A percentile compares a stretch with the other conserved stretches of the same genome.
Evolutionary conservation across 2,797 vertebrate genomes (phyloP).

Genomic region (Astyanax mexicanus): DNA sequence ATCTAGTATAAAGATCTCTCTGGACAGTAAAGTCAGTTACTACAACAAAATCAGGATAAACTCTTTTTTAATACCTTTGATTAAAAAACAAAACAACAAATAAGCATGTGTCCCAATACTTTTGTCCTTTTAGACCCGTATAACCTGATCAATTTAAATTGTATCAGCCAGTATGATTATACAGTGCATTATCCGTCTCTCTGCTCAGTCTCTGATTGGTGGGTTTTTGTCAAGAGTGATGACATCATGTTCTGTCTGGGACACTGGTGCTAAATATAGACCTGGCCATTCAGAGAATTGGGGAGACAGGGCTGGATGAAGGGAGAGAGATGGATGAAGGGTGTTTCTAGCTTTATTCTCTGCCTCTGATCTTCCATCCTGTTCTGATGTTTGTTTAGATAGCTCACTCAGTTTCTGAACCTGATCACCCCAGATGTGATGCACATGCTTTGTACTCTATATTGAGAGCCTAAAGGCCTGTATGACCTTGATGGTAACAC

Average conservation of each 20-base stretch:
- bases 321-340: slow-evolving; percentile 2
- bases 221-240: slow-evolving; percentile 62
- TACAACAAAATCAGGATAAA: too few relatives aligned
- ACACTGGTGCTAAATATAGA: slow-evolving; percentile 75
- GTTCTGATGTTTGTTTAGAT: neutral
- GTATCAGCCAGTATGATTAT: neutral
- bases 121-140: too few relatives aligned
- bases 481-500: neutral
- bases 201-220: slow-evolving; percentile 59
- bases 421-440: neutral
- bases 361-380: slow-evolving; percentile 10
- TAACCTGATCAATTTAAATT: neutral
- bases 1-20: too few relatives aligned
- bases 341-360: neutral
- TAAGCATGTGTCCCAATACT: too few relatives aligned
- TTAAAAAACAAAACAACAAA: too few relatives aligned
- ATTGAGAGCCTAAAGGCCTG: neutral
- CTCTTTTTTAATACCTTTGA: too few relatives aligned
- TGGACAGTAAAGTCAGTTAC: too few relatives aligned
- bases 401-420: neutral
- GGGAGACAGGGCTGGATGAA: slow-evolving; percentile 11
- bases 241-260: slow-evolving; percentile 75
- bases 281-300: slow-evolving; percentile 53
- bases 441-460: neutral
- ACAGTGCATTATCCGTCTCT: neutral